A percentile compares a stretch with the other conserved stretches of the same genome.
phyloP scores from a whole-genome alignment of 1,140 invertebrate genomes.

The Mamestra configurata region DNA sequence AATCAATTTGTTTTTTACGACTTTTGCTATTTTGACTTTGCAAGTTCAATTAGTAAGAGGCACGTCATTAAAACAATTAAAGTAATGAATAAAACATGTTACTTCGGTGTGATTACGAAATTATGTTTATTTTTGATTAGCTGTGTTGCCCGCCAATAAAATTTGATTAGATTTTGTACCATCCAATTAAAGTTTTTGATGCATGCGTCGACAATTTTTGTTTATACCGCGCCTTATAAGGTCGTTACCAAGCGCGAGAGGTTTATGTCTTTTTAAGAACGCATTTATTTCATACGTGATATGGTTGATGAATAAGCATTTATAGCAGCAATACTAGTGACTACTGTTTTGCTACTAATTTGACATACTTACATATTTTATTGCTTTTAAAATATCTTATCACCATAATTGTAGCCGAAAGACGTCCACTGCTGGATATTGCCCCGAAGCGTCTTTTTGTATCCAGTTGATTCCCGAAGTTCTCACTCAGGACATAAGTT shows the following conservation, averaged over 20 bases:
- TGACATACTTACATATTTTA: background rate
- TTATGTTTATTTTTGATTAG: constrained; percentile 61
- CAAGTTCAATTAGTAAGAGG: constrained; percentile 32
- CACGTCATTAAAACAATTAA: constrained; percentile 54
- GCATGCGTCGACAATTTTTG: constrained; percentile 46
- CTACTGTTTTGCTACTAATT: constrained; percentile 19
- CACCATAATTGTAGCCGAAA: too few species aligned
- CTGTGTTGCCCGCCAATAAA: constrained; percentile 55
- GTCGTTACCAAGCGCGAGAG: constrained; percentile 6
- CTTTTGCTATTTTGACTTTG: constrained; percentile 28
- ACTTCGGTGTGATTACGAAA: constrained; percentile 52
- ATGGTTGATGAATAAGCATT: background rate
- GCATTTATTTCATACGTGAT: constrained; percentile 4
- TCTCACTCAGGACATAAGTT: too few species aligned
- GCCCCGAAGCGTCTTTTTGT: too few species aligned
- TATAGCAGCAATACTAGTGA: background rate
- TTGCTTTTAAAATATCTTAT: too few species aligned
- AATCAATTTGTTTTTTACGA: constrained; percentile 46
- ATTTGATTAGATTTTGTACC: constrained; percentile 57
- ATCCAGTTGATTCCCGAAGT: too few species aligned
- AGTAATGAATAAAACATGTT: constrained; percentile 56
- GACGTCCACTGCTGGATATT: too few species aligned
- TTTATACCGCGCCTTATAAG: constrained; percentile 38
- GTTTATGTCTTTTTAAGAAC: constrained; percentile 22
- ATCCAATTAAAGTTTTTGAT: constrained; percentile 51